Evolutionary conservation across 64 coral and sea anemone species (phyloP), one percentile per base, ranked within the genome.

Genomic region (Orbicella faveolata): DNA sequence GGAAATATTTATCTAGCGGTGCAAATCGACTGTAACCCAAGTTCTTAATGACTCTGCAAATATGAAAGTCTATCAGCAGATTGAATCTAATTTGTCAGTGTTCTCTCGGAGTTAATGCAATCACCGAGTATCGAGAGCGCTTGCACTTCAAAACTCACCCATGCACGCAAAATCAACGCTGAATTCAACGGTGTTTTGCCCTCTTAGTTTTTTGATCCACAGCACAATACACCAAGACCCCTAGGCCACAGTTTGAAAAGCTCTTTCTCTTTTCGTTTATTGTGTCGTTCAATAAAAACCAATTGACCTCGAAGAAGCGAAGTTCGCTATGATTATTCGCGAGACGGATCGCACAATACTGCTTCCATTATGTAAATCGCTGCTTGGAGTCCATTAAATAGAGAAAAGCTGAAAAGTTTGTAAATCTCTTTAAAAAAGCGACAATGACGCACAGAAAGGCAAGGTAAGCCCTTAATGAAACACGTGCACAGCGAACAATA

Each of bases 391-490:
- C 95, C 95, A 96, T 96, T 96, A 96, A 96, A 96, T 93, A 91
- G 91, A 96, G 95, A 94, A 96, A 93, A 93, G 92, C 92, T 94
- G 95, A 96, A 94, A 96, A 88, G 95, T 89, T 96, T 96, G 95
- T 96, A 96, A 96, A 96, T 96, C 95, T 96, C 95, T 96, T 96
- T 96, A 96, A 96, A 96, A 96, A 96, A 91, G 84, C 86, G 77
- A 96, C 95, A 96, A 96, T 90, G 92, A 88, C 83, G 77, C 73
- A 93, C 77, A 91, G 88, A 89, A 96, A 96, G 76, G 83, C 93
- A 88, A 86, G 95, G 95, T 94, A 91, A 94, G 90, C 92, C 92
- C 79, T 90, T 96, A 96, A 96, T 96, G 95, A 96, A 96, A 96
- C 95, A 96, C 95, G 95, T 96, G 95, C 80, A 90, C 75, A 84